Evolutionary conservation across 1,140 invertebrate genomes (phyloP), one percentile per base, ranked within the genome.

Genomic region (Pectinophora gossypiella): DNA sequence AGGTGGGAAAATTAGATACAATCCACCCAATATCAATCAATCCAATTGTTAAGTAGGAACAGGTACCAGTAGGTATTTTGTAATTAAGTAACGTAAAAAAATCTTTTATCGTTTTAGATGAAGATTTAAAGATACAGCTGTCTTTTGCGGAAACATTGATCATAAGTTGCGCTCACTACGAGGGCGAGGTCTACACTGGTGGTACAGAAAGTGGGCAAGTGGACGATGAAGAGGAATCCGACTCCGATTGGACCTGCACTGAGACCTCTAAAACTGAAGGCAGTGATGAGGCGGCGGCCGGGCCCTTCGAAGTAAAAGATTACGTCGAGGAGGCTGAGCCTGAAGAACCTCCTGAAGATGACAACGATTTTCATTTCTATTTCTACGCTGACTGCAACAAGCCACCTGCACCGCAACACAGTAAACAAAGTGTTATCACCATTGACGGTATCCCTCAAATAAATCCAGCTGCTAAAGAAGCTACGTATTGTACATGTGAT

Each of bases 111-210:
- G n/a, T 68, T 69, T 32, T 44, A 88, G 82, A 87, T 68, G 68
- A 79, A 32, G 49, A 59, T 19, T 53, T 76, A 36, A 85, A 80
- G 50, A 67, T 75, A 54, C 65, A 80, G 54, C 59, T 87, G 59
- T 84, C 80, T 54, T 88, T 88, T 62, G 68, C 68, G 21, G 86
- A 88, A 72, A 77, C 84, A 35, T 61, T 88, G 19, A 58, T 87
- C 47, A 73, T 88, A 20, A 86, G 85, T 56, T 87, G 80, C 56
- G 72, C 77, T 19, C 85, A 87, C 59, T 56, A 61, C 46, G 73
- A 83, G 20, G 77, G 69, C 12, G 59, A 72, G n/a, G 27, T 32
- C 4, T 10, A 23, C 4, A 4, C 22, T 23, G 22, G 10, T 10
- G 22, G 22, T 23, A 10, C 15, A 7, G 36, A 40, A 40, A 40